Conservation (phyloP, 2,797 vertebrate species). For the Limosa lapponica region DNA sequence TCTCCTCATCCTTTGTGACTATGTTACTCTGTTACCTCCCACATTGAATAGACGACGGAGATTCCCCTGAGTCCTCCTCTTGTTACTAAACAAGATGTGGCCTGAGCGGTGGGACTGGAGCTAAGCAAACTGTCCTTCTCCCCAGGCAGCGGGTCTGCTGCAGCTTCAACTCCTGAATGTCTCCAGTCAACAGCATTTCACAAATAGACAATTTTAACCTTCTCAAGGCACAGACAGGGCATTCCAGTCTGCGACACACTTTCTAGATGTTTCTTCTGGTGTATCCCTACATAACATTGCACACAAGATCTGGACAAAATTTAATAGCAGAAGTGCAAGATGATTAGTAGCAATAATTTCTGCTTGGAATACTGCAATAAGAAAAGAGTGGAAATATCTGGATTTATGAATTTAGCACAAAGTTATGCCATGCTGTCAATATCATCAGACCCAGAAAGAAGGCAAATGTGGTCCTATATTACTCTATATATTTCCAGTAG, state of each 20-base stretch:
- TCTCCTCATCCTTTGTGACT: too few relatives aligned
- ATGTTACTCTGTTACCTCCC: too few relatives aligned
- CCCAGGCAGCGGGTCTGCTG: background rate
- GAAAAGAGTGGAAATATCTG: background rate
- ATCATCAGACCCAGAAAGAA: background rate
- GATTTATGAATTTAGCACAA: background rate
- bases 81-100: too few relatives aligned
- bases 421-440: background rate
- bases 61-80: too few relatives aligned
- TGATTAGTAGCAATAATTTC: background rate
- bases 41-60: too few relatives aligned
- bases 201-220: background rate
- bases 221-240: background rate
- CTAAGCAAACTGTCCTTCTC: background rate
- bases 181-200: background rate
- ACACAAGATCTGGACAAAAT: background rate
- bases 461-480: background rate
- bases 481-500: background rate
- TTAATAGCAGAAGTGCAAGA: background rate
- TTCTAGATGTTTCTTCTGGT: background rate
- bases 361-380: background rate
- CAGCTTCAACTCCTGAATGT: background rate
- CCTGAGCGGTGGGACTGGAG: background rate
- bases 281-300: rapidly evolving
- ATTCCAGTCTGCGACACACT: background rate